Conservation (phyloP, 2,797 vertebrate species). For the Micrastur ruficollis region DNA sequence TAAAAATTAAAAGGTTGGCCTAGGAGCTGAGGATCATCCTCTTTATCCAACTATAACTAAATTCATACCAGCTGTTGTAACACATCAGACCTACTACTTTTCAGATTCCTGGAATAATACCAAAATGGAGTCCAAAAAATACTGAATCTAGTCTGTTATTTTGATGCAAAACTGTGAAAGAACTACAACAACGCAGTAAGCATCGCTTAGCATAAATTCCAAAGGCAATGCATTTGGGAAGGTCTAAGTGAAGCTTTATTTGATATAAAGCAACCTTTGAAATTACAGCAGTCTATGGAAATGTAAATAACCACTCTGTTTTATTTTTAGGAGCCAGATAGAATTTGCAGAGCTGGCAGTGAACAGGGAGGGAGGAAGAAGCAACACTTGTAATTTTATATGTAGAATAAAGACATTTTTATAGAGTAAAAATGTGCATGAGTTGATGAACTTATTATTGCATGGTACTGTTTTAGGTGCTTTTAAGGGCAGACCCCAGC, state of each 20-base stretch:
- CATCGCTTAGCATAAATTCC: not conserved
- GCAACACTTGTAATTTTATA: not conserved
- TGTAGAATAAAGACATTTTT: not conserved
- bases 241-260: not conserved
- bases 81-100: not conserved
- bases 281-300: not conserved
- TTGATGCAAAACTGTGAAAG: not conserved
- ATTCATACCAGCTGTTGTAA: not conserved
- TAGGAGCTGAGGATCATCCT: not conserved
- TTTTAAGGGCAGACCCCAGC: not conserved
- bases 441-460: not conserved
- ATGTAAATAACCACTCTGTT: not conserved
- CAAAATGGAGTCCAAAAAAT: not conserved
- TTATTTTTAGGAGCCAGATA: not conserved
- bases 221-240: not conserved
- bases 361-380: not conserved
- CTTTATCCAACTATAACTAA: not conserved
- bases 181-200: not conserved
- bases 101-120: not conserved
- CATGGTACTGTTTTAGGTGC: not conserved
- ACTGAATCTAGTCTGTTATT: not conserved
- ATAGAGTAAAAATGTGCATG: not conserved
- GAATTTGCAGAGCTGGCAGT: not conserved
- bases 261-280: not conserved
- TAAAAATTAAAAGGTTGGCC: not conserved